These are phyloP conservation scores for Dysmachus trigonus DNA, from an alignment of 2,888 invertebrate genomes.

Conservation along the genomic window DNA sequence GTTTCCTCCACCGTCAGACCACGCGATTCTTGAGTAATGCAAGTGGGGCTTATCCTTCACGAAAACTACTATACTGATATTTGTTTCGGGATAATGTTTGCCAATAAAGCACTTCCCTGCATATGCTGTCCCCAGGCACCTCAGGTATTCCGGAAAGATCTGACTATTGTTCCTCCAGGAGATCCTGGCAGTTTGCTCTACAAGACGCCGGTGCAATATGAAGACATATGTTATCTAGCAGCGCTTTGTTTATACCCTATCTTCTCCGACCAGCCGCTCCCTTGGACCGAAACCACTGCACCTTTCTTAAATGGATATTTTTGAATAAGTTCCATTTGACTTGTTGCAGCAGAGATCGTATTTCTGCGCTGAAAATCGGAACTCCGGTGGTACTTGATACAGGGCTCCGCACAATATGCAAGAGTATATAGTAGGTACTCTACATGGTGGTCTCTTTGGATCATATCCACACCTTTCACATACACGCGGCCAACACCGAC, in stretches of 20 bases:
- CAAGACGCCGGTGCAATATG: neutral
- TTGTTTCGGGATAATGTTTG: slow-evolving; percentile 1
- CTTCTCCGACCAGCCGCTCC: neutral
- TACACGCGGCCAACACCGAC: neutral
- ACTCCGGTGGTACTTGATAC: neutral
- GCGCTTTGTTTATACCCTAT: slow-evolving; percentile 20
- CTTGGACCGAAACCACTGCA: neutral
- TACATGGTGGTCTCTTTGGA: neutral
- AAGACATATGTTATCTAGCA: neutral
- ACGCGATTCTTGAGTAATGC: neutral
- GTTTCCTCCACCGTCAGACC: neutral
- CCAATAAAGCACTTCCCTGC: slow-evolving; percentile 16
- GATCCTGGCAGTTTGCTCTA: neutral
- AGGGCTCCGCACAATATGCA: neutral
- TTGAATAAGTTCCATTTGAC: neutral
- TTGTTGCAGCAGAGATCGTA: slow-evolving; percentile 1
- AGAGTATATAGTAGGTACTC: neutral
- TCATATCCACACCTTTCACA: neutral
- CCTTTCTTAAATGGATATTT: slow-evolving; percentile 20
- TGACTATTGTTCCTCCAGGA: neutral
- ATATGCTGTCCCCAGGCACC: neutral
- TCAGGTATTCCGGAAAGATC: neutral
- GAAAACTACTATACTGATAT: slow-evolving; percentile 2
- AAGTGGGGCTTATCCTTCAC: neutral
- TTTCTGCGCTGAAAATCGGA: neutral